Percentiles rank a stretch among this genome's conserved stretches.
These are phyloP conservation scores for Drosophila infuscata DNA, from an alignment of 2,888 invertebrate genomes.

Conservation along the genomic window DNA sequence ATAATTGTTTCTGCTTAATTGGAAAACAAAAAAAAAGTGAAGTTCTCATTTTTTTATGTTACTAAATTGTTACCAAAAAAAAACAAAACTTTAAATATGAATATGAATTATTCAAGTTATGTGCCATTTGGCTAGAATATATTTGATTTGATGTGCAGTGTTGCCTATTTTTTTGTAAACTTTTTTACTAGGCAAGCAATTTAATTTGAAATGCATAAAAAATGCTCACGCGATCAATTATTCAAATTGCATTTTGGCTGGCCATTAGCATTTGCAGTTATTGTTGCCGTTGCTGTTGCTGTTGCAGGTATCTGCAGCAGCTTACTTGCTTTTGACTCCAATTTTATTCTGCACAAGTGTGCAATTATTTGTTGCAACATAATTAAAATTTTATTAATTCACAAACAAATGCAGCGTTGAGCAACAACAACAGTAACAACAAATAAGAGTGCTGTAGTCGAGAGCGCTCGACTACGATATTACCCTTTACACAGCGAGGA, in stretches of 20 bases:
- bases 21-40: no score
- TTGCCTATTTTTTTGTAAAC: background rate
- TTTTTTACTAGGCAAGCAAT: slow-evolving; percentile 17
- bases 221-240: slow-evolving; percentile 35
- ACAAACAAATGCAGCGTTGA: slow-evolving; percentile 67
- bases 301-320: slow-evolving; percentile 7
- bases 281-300: slow-evolving; percentile 31
- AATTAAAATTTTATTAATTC: slow-evolving; percentile 77
- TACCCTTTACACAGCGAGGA: background rate
- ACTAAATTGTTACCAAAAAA: no score
- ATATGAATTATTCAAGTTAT: background rate
- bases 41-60: background rate
- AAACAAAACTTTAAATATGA: background rate
- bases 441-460: background rate
- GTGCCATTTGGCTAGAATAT: background rate
- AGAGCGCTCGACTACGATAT: background rate
- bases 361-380: slow-evolving; percentile 78
- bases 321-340: slow-evolving; percentile 6
- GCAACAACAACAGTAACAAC: slow-evolving; percentile 9
- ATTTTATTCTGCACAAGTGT: slow-evolving; percentile 63
- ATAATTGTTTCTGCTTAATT: background rate
- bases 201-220: slow-evolving; percentile 52
- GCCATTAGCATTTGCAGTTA: slow-evolving; percentile 49
- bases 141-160: background rate
- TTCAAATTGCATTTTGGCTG: slow-evolving; percentile 53